These are phyloP conservation scores for Caenorhabditis sp. DNA, from an alignment of 2,888 invertebrate species.

Conservation along the genomic window DNA sequence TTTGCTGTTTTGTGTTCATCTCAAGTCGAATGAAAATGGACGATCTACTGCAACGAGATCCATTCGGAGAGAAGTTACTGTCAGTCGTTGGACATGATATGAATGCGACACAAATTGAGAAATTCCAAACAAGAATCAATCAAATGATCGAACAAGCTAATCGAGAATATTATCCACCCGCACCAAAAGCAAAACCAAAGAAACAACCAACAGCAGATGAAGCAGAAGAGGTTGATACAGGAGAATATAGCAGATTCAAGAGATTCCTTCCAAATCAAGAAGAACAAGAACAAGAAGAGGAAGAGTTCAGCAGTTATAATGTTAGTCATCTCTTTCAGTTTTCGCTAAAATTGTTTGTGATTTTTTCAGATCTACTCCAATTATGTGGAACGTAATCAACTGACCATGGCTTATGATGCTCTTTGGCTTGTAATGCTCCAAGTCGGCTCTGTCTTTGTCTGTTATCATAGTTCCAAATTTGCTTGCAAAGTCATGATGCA, in stretches of 20 bases:
- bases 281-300: slow-evolving; percentile 50
- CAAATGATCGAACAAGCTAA: slow-evolving; percentile 36
- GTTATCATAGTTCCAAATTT: slow-evolving; percentile 74
- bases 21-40: slow-evolving; percentile 75
- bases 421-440: slow-evolving; percentile 71
- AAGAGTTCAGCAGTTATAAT: slow-evolving; percentile 61
- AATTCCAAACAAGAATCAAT: slow-evolving; percentile 64
- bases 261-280: slow-evolving; percentile 17
- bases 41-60: slow-evolving; percentile 63
- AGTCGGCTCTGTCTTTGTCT: slow-evolving; percentile 70
- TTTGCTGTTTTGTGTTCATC: slow-evolving; percentile 80
- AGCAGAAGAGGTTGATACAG: slow-evolving; percentile 53
- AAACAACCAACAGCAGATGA: slow-evolving; percentile 43
- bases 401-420: slow-evolving; percentile 70
- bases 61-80: slow-evolving; percentile 69
- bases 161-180: slow-evolving; percentile 30
- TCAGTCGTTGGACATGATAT: slow-evolving; percentile 65
- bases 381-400: slow-evolving; percentile 66
- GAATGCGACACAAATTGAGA: slow-evolving; percentile 64
- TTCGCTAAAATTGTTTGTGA: not conserved
- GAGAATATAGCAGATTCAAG: slow-evolving; percentile 43
- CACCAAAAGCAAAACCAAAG: slow-evolving; percentile 38
- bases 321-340: slow-evolving; percentile 22
- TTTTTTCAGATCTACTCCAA: slow-evolving; percentile 62
- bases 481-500: slow-evolving; percentile 79